A percentile compares a stretch with the other conserved stretches of the same genome.
Conservation (phyloP, 1,140 invertebrate genomes). For the Rhyacophila brunnea region DNA sequence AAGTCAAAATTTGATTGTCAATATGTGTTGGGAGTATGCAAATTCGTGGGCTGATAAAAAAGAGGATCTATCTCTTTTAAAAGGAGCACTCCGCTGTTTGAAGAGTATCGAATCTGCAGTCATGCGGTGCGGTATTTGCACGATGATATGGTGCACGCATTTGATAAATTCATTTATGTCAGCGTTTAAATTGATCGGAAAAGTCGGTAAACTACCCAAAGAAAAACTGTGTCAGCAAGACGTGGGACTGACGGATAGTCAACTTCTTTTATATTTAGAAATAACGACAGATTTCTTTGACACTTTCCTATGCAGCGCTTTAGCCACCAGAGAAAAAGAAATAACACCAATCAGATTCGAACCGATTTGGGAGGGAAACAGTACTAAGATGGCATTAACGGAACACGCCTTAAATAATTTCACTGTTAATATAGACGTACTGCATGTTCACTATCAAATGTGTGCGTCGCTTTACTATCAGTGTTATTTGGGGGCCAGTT, state of each 20-base stretch:
- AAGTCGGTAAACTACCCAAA: constrained; percentile 84
- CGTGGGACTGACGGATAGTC: constrained; percentile 68
- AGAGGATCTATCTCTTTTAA: constrained; percentile 62
- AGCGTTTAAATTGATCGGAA: constrained; percentile 78
- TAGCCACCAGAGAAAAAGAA: constrained; percentile 44
- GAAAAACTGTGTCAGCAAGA: constrained; percentile 76
- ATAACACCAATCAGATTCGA: constrained; percentile 61
- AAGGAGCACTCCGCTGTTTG: constrained; percentile 63
- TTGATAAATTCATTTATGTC: constrained; percentile 73
- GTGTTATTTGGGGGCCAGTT: constrained; percentile 73
- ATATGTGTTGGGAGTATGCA: constrained; percentile 89
- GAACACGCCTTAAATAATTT: constrained; percentile 76
- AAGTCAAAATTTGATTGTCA: constrained; percentile 73
- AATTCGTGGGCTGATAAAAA: constrained; percentile 81
- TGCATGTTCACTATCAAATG: constrained; percentile 78
- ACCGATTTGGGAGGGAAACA: constrained; percentile 67
- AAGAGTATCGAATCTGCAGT: constrained; percentile 60
- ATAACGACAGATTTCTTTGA: constrained; percentile 71
- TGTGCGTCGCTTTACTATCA: constrained; percentile 75
- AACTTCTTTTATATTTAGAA: constrained; percentile 68
- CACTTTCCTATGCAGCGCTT: constrained; percentile 68
- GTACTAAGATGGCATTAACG: constrained; percentile 60
- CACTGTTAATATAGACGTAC: constrained; percentile 69
- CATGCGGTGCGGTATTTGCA: constrained; percentile 73
- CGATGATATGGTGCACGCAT: constrained; percentile 85